Conservation (phyloP, 2,797 vertebrate species). For the Podargus strigoides region DNA sequence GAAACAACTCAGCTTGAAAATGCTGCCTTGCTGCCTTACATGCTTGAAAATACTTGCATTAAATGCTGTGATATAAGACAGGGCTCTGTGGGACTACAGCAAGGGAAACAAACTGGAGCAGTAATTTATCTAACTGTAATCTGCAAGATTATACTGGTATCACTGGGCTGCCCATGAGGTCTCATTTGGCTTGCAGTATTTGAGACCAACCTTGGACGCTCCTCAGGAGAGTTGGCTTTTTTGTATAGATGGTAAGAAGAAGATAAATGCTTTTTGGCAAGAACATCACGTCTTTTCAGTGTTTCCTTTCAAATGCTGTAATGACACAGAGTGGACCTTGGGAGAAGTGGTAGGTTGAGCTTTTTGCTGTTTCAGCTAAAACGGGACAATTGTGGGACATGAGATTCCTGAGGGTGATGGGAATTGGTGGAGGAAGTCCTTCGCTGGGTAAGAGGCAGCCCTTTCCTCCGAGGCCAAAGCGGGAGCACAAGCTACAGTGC, state of each 20-base stretch:
- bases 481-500: not conserved
- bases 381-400: slow-evolving; percentile 51
- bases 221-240: not conserved
- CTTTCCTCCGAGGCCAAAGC: slow-evolving; percentile 35
- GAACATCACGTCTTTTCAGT: not conserved
- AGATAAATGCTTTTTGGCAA: slow-evolving; percentile 33
- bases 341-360: not conserved
- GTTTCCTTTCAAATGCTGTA: slow-evolving; percentile 30
- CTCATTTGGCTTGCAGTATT: not conserved
- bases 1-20: not conserved
- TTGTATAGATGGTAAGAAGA: not conserved
- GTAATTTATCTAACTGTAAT: not conserved
- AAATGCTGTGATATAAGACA: not conserved
- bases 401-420: not conserved
- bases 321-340: not conserved
- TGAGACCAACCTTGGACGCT: not conserved
- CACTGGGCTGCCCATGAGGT: not conserved
- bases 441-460: not conserved
- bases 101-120: not conserved
- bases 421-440: slow-evolving; percentile 54
- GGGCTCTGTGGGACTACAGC: not conserved
- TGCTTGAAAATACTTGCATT: not conserved
- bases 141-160: not conserved
- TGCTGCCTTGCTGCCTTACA: not conserved
- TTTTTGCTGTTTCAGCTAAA: slow-evolving; percentile 62